These are phyloP conservation scores for Limnephilus marmoratus DNA, from an alignment of 2,888 invertebrate species.

Conservation along the genomic window DNA sequence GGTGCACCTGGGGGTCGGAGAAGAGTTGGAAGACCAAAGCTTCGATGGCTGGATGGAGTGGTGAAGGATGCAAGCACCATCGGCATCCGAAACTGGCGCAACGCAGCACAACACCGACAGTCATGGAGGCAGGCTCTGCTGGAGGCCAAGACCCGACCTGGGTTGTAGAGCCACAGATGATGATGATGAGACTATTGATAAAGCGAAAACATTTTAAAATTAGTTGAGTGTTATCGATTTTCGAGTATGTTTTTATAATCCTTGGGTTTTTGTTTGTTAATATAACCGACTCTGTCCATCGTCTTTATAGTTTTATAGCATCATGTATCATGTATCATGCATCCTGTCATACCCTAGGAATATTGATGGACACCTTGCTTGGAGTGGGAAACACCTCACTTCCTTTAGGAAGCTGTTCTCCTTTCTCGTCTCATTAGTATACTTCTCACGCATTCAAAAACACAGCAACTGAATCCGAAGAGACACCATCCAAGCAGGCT, in stretches of 20 bases:
- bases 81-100: no score
- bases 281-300: background rate
- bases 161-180: no score
- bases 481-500: background rate
- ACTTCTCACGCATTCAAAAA: background rate
- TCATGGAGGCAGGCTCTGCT: no score
- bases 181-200: background rate
- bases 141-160: no score
- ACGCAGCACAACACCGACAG: no score
- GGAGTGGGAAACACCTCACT: background rate
- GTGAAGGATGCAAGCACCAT: no score
- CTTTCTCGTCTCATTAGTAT: slow-evolving; percentile 6
- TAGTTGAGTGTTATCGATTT: background rate
- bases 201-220: background rate
- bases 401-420: background rate
- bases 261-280: background rate
- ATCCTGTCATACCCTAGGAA: slow-evolving; percentile 11
- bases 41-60: no score
- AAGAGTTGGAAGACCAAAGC: no score
- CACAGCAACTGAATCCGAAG: background rate
- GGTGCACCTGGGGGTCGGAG: no score
- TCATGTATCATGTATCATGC: background rate
- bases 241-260: no score
- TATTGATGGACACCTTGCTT: background rate
- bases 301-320: background rate